Conservation (phyloP, 1,140 invertebrate species). For the Chlorops oryzae region DNA sequence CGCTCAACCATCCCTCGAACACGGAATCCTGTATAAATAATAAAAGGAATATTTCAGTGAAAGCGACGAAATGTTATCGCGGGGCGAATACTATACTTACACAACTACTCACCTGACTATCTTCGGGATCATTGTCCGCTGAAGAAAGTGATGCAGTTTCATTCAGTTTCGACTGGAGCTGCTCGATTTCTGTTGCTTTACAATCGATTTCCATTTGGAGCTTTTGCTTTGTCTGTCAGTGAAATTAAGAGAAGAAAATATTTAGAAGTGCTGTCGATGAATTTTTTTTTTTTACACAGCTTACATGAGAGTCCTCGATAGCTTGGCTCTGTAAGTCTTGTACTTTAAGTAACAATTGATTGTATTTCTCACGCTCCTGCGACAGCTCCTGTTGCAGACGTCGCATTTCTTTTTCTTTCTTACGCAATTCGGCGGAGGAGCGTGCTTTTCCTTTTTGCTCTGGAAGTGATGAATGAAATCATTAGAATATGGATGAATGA, state of each 20-base stretch:
- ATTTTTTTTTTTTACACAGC: not conserved
- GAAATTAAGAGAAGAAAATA: slow-evolving; percentile 9
- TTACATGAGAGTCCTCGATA: slow-evolving; percentile 56
- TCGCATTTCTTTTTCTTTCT: slow-evolving; percentile 92
- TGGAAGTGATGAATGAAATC: slow-evolving; percentile 17
- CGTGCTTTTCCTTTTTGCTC: slow-evolving; percentile 69
- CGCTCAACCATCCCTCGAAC: slow-evolving; percentile 91
- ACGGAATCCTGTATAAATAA: slow-evolving; percentile 58
- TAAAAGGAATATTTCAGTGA: slow-evolving; percentile 29
- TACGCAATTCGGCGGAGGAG: slow-evolving; percentile 68
- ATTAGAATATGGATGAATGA: slow-evolving; percentile 3
- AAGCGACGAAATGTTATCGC: not conserved
- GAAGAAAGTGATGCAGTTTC: slow-evolving; percentile 88
- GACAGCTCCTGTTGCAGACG: slow-evolving; percentile 94
- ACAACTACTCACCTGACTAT: slow-evolving; percentile 50
- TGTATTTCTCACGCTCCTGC: slow-evolving; percentile 88
- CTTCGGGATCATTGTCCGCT: slow-evolving; percentile 78
- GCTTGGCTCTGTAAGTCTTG: slow-evolving; percentile 74
- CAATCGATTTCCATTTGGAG: slow-evolving; percentile 92
- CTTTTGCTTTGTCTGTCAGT: slow-evolving; percentile 61
- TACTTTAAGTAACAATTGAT: slow-evolving; percentile 74
- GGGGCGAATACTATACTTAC: not conserved
- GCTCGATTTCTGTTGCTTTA: slow-evolving; percentile 93
- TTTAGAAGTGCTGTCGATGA: not conserved
- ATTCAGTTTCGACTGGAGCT: slow-evolving; percentile 77